A percentile compares a stretch with the other conserved stretches of the same genome.
Conservation (phyloP, 1,140 invertebrate species). For the Oscheius sp. region DNA sequence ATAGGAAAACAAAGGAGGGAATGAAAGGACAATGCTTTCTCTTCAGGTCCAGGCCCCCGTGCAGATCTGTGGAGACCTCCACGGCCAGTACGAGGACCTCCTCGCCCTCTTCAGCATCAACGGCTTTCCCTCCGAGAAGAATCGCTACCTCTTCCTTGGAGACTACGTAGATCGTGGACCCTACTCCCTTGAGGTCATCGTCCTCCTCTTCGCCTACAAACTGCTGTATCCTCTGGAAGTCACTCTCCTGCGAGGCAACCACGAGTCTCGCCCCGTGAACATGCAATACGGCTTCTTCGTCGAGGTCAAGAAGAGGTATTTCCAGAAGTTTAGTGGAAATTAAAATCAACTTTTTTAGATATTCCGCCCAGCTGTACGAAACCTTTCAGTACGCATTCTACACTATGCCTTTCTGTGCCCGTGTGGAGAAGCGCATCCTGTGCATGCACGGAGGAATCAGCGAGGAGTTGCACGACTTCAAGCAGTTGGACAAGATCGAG, state of each 20-base stretch:
- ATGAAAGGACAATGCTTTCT: no score
- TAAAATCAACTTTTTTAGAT: slow-evolving; percentile 22
- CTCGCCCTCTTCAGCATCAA: slow-evolving; percentile 66
- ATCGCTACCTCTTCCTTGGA: slow-evolving; percentile 65
- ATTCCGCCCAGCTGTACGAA: slow-evolving; percentile 43
- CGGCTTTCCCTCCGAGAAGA: slow-evolving; percentile 57
- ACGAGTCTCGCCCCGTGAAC: slow-evolving; percentile 77
- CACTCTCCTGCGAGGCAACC: slow-evolving; percentile 90
- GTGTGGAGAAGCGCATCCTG: slow-evolving; percentile 81
- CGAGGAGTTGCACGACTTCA: slow-evolving; percentile 68
- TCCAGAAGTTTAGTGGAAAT: no score
- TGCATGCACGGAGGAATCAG: slow-evolving; percentile 80
- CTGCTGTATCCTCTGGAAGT: slow-evolving; percentile 97
- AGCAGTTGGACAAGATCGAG: slow-evolving; percentile 42
- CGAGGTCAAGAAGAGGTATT: slow-evolving; percentile 49
- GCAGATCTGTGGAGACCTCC: slow-evolving; percentile 65
- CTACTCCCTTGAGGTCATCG: slow-evolving; percentile 65
- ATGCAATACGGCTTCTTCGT: slow-evolving; percentile 79
- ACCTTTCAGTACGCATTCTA: slow-evolving; percentile 62
- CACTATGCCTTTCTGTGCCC: slow-evolving; percentile 69
- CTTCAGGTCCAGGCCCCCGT: slow-evolving; percentile 43
- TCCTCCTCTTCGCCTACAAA: slow-evolving; percentile 64
- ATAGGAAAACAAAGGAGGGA: no score
- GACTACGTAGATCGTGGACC: slow-evolving; percentile 67
- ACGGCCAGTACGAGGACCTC: slow-evolving; percentile 66